A percentile compares a stretch with the other conserved stretches of the same genome.
Evolutionary conservation across 2,797 vertebrate genomes (phyloP).

Genomic region (Pelodytes ibericus): DNA sequence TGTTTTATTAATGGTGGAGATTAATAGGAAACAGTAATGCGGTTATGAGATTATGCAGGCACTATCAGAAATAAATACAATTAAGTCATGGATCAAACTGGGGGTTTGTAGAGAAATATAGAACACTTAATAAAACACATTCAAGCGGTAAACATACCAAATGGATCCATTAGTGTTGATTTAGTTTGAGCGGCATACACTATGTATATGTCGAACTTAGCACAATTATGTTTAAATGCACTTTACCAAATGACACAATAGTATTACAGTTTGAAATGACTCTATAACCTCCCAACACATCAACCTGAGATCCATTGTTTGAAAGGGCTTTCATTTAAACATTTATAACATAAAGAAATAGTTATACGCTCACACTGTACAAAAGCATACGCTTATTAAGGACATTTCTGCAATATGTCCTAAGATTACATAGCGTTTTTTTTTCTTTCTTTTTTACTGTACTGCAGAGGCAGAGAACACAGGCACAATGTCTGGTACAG

Average conservation of each 20-base stretch:
- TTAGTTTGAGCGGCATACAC: not conserved
- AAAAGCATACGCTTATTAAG: not conserved
- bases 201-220: not conserved
- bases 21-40: not conserved
- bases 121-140: not conserved
- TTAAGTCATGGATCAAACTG: not conserved
- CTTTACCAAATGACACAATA: conserved; percentile 2
- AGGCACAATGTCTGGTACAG: not conserved
- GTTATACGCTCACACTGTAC: not conserved
- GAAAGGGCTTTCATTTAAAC: not conserved
- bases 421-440: not conserved
- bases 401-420: not conserved
- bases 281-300: not conserved
- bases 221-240: not conserved
- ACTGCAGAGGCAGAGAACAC: not conserved
- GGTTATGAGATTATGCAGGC: not conserved
- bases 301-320: not conserved
- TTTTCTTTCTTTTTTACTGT: not conserved
- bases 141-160: not conserved
- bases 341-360: not conserved
- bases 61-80: not conserved
- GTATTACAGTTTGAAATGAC: not conserved
- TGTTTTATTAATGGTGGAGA: not conserved
- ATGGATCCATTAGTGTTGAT: not conserved
- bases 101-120: not conserved